Conservation (phyloP, 2,797 vertebrate species). For the Balearica regulorum region DNA sequence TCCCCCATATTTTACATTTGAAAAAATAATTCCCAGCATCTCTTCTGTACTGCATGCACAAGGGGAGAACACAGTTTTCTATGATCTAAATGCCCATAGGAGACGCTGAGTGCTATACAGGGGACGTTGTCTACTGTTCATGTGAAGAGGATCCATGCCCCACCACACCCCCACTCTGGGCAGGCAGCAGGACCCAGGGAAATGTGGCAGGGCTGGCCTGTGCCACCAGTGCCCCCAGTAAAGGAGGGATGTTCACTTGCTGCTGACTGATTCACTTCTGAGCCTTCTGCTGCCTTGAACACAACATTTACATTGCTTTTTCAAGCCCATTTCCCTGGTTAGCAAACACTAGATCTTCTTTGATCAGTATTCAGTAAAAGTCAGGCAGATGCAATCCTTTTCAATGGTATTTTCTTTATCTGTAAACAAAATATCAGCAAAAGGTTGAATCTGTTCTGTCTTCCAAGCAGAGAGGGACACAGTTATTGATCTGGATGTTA, state of each 20-base stretch:
- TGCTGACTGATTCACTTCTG: not conserved
- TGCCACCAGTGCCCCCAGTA: not conserved
- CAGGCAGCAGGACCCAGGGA: not conserved
- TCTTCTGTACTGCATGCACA: not conserved
- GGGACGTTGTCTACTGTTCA: accelerated
- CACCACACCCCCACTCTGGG: not conserved
- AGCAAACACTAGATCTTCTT: not conserved
- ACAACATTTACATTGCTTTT: not conserved
- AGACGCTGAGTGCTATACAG: not conserved
- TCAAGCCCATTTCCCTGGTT: not conserved
- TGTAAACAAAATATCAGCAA: conserved; percentile 51
- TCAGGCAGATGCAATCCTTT: not conserved
- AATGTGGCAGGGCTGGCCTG: not conserved
- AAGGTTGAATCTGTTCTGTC: not conserved
- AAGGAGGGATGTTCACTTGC: not conserved
- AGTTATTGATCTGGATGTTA: not conserved
- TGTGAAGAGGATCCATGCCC: not conserved
- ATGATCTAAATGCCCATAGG: not conserved
- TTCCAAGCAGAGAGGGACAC: not conserved
- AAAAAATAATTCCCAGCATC: not conserved
- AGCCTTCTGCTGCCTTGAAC: not conserved
- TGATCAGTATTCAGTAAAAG: conserved; percentile 22
- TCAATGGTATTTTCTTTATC: conserved; percentile 28
- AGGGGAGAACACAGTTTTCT: not conserved
- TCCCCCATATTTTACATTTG: not conserved